Conservation (phyloP, 2,888 invertebrate genomes). For the Automeris io region DNA sequence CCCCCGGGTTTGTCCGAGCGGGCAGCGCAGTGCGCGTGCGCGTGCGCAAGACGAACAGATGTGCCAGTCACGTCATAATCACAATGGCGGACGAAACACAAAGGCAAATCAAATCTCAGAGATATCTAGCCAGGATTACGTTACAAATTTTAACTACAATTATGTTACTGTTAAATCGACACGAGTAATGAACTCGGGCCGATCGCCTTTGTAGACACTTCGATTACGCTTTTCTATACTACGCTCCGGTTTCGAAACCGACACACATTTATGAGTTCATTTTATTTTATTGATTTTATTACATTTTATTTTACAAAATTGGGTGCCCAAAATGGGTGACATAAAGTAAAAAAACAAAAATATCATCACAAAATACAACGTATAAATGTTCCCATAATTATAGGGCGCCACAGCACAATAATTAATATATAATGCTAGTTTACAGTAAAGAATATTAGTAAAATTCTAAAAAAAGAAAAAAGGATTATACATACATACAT, state of each 20-base stretch:
- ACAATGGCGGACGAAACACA: slow-evolving; percentile 63
- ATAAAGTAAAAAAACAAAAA: too few species aligned
- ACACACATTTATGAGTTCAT: not conserved
- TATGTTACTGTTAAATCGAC: slow-evolving; percentile 57
- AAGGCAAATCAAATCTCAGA: slow-evolving; percentile 60
- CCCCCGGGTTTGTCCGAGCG: slow-evolving; percentile 36
- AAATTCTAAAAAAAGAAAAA: too few species aligned
- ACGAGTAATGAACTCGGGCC: slow-evolving; percentile 57
- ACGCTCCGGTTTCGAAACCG: slow-evolving; percentile 1
- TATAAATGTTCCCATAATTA: too few species aligned
- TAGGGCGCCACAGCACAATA: too few species aligned
- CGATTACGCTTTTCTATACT: slow-evolving; percentile 15
- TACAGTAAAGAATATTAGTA: too few species aligned
- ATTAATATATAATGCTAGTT: too few species aligned
- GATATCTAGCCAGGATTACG: slow-evolving; percentile 68
- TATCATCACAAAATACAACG: too few species aligned
- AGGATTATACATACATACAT: too few species aligned
- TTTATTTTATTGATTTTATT: too few species aligned
- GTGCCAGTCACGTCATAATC: slow-evolving; percentile 66
- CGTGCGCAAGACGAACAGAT: slow-evolving; percentile 44
- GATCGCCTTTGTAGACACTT: slow-evolving; percentile 20
- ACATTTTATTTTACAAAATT: too few species aligned
- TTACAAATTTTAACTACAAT: slow-evolving; percentile 68
- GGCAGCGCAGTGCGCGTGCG: slow-evolving; percentile 34
- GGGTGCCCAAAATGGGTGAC: too few species aligned